Base-by-base conservation (phyloP, 2,888 invertebrate genomes). In the Lasius fuliginosus region DNA sequence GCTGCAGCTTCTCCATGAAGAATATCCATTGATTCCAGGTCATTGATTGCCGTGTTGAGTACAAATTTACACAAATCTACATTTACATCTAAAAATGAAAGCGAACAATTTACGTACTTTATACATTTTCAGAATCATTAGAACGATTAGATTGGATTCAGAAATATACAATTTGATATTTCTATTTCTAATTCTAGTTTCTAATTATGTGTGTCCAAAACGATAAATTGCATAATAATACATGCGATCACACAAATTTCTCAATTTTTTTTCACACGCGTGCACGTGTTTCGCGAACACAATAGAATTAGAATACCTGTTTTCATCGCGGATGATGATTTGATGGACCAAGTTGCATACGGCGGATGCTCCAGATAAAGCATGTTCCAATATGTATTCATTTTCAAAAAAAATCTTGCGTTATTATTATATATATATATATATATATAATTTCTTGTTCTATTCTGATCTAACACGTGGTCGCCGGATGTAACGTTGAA, bases 1-100 rank as follows among this genome's bases (percentile, higher is more conserved):
- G 96, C 90, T 3, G 96, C 96, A 87, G 96, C 95, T 93, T 96
- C 96, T 71, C 94, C 94, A 82, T 96, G 95, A 8, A 96, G 92
- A n/a, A 95, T 95, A 11, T 95, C 95, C 88, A 96, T 96, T 58
- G 89, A 89, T 65, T 91, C 86, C 33, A 94, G 77, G n/a, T 93
- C 93, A 27, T 86, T 84, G 40, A 89, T 82, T 58, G 89, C 84
- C 64, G 83, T 91, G 5, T 92, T 84, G 40, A 94, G 46, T 1
- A 46, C 49, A 3, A 71, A 53, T 0, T 87, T 11, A 82, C 93
- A 93, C 30, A n/a, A 42, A 27, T 62, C 82, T 42, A 83, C 30
- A 89, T 93, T 94, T 93, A 83, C 42, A 75, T 12, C 49, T 56
- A 30, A 65, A 74, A 75, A 42, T 60, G 36, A 67, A 33, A 69